Percentiles rank a stretch among this genome's conserved stretches.
Conservation (phyloP, 2,113 vertebrate genomes). For the Seriola dumerili region DNA sequence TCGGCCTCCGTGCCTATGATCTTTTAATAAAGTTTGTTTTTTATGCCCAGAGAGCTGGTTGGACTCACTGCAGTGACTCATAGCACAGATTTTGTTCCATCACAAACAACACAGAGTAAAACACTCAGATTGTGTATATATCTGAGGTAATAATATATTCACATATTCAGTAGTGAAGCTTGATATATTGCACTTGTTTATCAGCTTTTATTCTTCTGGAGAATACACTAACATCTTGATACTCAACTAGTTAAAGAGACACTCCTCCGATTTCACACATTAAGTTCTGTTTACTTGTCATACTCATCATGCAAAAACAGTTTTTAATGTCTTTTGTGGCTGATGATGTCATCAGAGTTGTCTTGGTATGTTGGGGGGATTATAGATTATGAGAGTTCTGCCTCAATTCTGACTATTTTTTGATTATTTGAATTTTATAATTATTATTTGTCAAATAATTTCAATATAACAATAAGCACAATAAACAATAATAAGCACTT, state of each 20-base stretch:
- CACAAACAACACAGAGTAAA: constrained; percentile 20
- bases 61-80: constrained; percentile 32
- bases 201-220: background rate
- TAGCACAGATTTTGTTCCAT: constrained; percentile 30
- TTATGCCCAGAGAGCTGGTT: constrained; percentile 45
- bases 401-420: no score
- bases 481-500: background rate
- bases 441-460: background rate
- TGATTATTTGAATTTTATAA: background rate
- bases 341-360: no score
- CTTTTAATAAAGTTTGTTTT: constrained; percentile 75
- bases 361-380: no score
- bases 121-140: constrained; percentile 22
- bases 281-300: background rate
- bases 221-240: background rate
- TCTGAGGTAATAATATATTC: background rate
- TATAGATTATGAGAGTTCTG: background rate
- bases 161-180: background rate
- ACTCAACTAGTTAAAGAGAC: background rate
- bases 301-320: background rate
- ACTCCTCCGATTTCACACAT: background rate
- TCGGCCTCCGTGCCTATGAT: constrained; percentile 63
- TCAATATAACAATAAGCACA: background rate
- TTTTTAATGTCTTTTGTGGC: background rate
- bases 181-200: constrained; percentile 4